Evolutionary conservation across 2,113 vertebrate species (phyloP).

Genomic region (Odobenus rosmarus): DNA sequence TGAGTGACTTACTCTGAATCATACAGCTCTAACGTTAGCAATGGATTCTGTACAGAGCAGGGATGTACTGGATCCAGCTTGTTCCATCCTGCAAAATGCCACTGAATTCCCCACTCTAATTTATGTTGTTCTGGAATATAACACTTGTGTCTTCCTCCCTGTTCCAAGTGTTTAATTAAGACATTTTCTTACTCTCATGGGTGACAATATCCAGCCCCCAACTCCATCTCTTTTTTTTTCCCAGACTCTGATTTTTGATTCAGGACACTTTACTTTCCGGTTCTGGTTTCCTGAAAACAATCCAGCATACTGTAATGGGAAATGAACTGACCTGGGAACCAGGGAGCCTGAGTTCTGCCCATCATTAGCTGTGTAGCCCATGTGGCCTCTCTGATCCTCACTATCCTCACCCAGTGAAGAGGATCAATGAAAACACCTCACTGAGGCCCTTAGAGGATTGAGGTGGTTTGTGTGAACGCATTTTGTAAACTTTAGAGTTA

Average conservation of each 20-base stretch:
- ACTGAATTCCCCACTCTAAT: slow-evolving; percentile 1
- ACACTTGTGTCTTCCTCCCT: neutral
- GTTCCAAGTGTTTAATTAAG: neutral
- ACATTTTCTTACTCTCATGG: neutral
- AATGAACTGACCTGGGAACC: neutral
- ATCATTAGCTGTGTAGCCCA: neutral
- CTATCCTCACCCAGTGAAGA: neutral
- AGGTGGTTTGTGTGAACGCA: neutral
- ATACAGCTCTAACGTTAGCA: neutral
- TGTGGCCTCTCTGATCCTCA: neutral
- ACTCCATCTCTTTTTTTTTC: neutral
- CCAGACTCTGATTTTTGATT: neutral
- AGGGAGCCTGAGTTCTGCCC: neutral
- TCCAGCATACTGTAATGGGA: neutral
- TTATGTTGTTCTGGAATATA: neutral
- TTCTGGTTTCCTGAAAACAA: neutral
- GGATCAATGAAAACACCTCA: neutral
- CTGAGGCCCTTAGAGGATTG: neutral
- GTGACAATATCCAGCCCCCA: neutral
- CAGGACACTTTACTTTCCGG: neutral
- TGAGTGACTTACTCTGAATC: neutral
- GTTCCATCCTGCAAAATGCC: neutral
- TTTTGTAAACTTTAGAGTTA: neutral
- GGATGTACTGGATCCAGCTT: neutral
- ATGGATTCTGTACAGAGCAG: neutral